Conservation (phyloP, 2,888 invertebrate species). For the Eupithecia vulgata region DNA sequence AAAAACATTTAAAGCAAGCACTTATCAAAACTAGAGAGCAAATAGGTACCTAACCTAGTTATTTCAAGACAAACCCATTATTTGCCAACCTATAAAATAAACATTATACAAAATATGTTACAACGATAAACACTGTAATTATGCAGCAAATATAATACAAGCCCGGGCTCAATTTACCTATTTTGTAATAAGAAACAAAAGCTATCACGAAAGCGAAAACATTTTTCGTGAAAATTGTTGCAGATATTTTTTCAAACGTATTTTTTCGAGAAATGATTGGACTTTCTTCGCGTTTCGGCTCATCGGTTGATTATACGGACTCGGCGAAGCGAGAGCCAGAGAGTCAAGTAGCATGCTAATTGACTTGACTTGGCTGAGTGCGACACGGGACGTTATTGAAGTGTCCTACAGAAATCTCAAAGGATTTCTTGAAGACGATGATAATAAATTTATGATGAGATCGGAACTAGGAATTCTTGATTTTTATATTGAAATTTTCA, state of each 20-base stretch:
- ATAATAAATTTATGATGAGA: not conserved
- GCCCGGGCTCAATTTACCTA: slow-evolving; percentile 8
- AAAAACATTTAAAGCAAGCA: not conserved
- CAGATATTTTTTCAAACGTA: not conserved
- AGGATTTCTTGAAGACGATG: not conserved
- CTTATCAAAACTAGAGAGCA: not conserved
- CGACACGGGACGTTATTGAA: not conserved
- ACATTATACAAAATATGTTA: slow-evolving; percentile 16
- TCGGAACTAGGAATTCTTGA: not conserved
- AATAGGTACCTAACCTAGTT: not conserved
- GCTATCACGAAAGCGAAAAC: slow-evolving; percentile 13
- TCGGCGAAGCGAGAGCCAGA: slow-evolving; percentile 16
- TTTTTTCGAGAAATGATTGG: not conserved
- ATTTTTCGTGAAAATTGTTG: slow-evolving; percentile 5
- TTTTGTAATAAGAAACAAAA: slow-evolving; percentile 15
- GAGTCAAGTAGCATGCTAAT: slow-evolving; percentile 29
- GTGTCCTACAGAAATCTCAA: not conserved
- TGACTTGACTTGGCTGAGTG: slow-evolving; percentile 11
- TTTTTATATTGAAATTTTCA: not conserved
- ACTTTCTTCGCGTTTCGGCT: slow-evolving; percentile 18
- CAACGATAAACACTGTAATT: slow-evolving; percentile 16
- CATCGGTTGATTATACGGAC: slow-evolving; percentile 14
- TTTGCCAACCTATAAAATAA: not conserved
- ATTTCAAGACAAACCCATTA: not conserved
- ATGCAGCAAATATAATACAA: slow-evolving; percentile 12